These are phyloP conservation scores for Spilogale gracilis DNA, from an alignment of 2,113 vertebrate genomes.

Conservation along the genomic window DNA sequence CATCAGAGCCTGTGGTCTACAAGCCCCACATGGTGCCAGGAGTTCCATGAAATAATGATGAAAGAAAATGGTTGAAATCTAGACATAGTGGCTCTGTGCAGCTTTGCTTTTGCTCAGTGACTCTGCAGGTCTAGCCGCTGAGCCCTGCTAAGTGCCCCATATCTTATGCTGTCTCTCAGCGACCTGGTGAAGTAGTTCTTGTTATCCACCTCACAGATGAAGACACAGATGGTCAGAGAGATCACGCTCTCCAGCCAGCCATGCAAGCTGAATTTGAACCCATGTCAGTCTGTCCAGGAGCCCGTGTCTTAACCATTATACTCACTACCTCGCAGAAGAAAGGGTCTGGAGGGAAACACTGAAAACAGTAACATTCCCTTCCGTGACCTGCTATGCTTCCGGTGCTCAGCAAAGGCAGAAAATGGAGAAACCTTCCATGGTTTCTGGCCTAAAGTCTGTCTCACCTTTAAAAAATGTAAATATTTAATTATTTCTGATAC, in stretches of 20 bases:
- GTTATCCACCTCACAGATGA: neutral
- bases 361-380: neutral
- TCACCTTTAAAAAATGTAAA: neutral
- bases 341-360: neutral
- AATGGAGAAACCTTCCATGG: neutral
- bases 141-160: neutral
- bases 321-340: neutral
- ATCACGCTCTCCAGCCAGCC: neutral
- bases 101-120: neutral
- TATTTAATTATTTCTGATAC: conserved; percentile 27
- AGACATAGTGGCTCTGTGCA: conserved; percentile 33
- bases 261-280: neutral
- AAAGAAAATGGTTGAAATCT: conserved; percentile 65
- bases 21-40: neutral
- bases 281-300: neutral
- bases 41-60: conserved; percentile 50
- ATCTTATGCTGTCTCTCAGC: neutral
- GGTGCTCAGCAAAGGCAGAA: neutral
- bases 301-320: neutral
- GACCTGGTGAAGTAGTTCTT: neutral
- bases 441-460: neutral
- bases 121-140: neutral
- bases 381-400: neutral
- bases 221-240: neutral
- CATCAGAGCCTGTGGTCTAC: conserved; percentile 31